phyloP scores from a whole-genome alignment of 35 echinoderm and acorn worm genomes.

The Ptychodera flava region DNA sequence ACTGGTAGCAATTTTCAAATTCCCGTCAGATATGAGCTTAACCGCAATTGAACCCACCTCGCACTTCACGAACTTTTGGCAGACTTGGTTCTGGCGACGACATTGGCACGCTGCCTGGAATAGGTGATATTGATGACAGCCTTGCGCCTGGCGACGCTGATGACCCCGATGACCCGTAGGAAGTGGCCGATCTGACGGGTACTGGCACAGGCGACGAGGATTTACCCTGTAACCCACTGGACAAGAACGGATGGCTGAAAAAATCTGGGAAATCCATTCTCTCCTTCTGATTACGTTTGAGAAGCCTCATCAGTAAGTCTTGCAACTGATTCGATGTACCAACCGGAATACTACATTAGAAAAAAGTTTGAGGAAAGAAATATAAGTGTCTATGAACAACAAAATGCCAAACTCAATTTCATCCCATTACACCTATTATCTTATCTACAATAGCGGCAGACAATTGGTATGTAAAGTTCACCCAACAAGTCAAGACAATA shows the following conservation, averaged over 20 bases:
- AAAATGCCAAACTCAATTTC: too few relatives aligned
- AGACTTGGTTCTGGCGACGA: conserved; percentile 74
- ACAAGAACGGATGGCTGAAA: background rate
- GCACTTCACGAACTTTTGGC: background rate
- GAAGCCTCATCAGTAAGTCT: conserved; percentile 60
- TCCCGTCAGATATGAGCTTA: too few relatives aligned
- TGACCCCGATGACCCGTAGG: conserved; percentile 35
- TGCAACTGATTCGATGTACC: conserved; percentile 87
- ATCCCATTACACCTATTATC: too few relatives aligned
- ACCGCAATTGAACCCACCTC: background rate
- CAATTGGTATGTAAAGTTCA: too few relatives aligned
- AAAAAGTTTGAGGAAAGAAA: too few relatives aligned
- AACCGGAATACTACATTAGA: conserved; percentile 66
- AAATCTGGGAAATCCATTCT: conserved; percentile 72
- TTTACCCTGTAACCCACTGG: background rate
- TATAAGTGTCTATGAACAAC: too few relatives aligned
- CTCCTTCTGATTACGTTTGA: conserved; percentile 82
- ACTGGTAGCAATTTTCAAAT: too few relatives aligned
- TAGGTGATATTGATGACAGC: conserved; percentile 66
- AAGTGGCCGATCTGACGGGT: conserved; percentile 61
- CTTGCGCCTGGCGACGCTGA: background rate
- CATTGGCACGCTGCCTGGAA: conserved; percentile 74
- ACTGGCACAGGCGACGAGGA: conserved; percentile 93
- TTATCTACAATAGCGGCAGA: too few relatives aligned
- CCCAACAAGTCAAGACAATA: too few relatives aligned